phyloP scores from a whole-genome alignment of 2,888 invertebrate genomes.

The Plebejus melissa region DNA sequence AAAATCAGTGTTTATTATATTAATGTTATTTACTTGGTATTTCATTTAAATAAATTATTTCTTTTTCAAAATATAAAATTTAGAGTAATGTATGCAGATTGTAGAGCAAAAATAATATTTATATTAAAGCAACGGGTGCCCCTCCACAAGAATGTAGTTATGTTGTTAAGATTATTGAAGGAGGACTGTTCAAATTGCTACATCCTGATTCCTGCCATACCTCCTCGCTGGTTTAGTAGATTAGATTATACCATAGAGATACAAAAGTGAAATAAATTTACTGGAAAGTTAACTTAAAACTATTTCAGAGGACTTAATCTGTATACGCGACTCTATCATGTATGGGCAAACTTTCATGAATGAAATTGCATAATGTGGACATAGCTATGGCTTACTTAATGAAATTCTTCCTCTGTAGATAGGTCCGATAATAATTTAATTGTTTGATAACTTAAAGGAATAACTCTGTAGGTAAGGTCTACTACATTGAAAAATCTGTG shows the following conservation, averaged over 20 bases:
- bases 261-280: neutral
- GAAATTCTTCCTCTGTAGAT: too few species aligned
- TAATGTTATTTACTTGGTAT: neutral
- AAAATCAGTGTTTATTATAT: neutral
- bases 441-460: too few species aligned
- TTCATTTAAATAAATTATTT: neutral
- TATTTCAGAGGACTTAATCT: too few species aligned
- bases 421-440: too few species aligned
- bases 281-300: too few species aligned
- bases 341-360: too few species aligned
- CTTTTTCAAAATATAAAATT: neutral
- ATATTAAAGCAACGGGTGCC: neutral
- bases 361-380: too few species aligned
- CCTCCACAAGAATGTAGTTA: neutral
- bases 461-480: too few species aligned
- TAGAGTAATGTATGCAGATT: neutral
- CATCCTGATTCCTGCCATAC: neutral
- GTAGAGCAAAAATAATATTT: neutral
- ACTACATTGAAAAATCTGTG: too few species aligned
- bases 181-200: neutral
- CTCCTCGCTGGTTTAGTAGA: neutral
- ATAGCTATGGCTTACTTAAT: too few species aligned
- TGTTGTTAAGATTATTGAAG: conserved; percentile 19
- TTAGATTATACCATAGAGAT: neutral
- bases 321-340: too few species aligned